Conservation (phyloP, 1,140 invertebrate species). For the Proales similis region DNA sequence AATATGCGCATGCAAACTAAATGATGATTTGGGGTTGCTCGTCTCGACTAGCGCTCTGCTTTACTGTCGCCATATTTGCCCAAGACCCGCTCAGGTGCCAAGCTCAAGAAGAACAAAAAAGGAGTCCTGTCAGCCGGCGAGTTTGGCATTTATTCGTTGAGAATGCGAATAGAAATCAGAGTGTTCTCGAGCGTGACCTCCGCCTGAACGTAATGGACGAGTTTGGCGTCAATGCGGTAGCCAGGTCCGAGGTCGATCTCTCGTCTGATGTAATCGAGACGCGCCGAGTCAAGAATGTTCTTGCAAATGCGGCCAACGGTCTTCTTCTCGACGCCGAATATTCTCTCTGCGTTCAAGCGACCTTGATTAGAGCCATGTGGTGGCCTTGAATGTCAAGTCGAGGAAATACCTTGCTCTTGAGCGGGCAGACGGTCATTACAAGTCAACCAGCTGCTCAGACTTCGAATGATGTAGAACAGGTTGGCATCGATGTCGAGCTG, state of each 20-base stretch:
- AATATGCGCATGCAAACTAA: no score
- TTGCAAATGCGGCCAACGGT: conserved; percentile 37
- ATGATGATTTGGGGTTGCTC: no score
- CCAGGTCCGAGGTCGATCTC: background rate
- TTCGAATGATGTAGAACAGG: conserved; percentile 30
- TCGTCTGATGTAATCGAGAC: conserved; percentile 22
- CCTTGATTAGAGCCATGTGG: background rate
- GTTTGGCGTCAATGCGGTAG: background rate
- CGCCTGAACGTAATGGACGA: conserved; percentile 31
- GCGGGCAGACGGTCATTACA: background rate
- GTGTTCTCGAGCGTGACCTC: conserved; percentile 31
- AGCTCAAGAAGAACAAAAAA: no score
- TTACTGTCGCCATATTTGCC: no score
- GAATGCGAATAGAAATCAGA: conserved; percentile 23
- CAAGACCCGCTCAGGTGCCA: no score
- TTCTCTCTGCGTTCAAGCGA: conserved; percentile 7
- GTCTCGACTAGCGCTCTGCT: no score
- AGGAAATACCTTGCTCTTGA: conserved; percentile 16
- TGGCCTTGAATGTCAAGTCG: background rate
- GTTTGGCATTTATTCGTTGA: no score
- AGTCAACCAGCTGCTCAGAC: conserved; percentile 15
- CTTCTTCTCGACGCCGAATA: conserved; percentile 8
- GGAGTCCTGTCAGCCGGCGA: no score
- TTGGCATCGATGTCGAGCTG: conserved; percentile 15
- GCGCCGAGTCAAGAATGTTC: conserved; percentile 17